Percentiles rank a stretch among this genome's conserved stretches.
These are phyloP conservation scores for Emys orbicularis DNA, from an alignment of 2,797 vertebrate genomes.

Conservation along the genomic window DNA sequence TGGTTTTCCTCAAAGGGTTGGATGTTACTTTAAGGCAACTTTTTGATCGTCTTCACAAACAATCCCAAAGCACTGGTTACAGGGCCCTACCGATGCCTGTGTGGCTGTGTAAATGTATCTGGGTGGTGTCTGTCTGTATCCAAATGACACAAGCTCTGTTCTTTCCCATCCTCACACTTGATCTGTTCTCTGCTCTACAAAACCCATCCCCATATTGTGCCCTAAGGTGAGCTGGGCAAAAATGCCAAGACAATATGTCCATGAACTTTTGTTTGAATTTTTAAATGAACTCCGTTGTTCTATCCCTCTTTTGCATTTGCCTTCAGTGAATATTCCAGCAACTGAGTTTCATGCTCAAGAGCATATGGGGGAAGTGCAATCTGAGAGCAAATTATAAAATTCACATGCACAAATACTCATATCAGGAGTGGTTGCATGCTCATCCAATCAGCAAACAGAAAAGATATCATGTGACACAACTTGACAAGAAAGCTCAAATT, in stretches of 20 bases:
- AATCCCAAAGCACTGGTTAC: background rate
- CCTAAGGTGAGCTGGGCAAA: background rate
- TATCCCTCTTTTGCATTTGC: background rate
- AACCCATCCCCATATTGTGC: background rate
- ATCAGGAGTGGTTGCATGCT: background rate
- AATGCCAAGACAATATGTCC: background rate
- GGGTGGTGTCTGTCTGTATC: too few species aligned
- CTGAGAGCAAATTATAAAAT: background rate
- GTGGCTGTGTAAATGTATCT: background rate
- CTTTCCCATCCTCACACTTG: background rate
- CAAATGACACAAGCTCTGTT: background rate
- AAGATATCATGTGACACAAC: background rate
- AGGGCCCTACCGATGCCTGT: accelerated
- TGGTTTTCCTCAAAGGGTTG: background rate
- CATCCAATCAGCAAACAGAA: background rate
- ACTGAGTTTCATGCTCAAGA: background rate
- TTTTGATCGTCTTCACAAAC: background rate
- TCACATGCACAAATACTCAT: background rate
- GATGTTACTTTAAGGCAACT: background rate
- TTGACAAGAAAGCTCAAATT: background rate
- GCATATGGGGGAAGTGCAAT: background rate
- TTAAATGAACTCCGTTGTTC: background rate
- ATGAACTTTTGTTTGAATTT: background rate
- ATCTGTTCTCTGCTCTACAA: background rate
- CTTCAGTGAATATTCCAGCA: background rate